Evolutionary conservation across 2,888 invertebrate genomes (phyloP), one percentile per base, ranked within the genome.

Genomic region (Bimastos eiseni): DNA sequence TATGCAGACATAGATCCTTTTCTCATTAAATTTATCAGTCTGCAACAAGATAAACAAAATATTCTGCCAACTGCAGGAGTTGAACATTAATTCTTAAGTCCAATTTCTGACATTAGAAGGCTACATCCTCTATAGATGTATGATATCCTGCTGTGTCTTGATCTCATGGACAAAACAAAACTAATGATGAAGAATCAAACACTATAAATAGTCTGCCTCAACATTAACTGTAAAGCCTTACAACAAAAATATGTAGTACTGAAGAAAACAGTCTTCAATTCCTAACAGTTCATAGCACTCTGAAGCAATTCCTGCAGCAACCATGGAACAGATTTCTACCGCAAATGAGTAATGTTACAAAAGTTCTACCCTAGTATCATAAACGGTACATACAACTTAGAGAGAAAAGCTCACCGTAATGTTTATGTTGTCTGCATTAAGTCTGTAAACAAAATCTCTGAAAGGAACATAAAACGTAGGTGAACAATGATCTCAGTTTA

Each of bases 381-480:
- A 55, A 55, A 55, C 70, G 11, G 70, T n/a, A n/a, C 8, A 11
- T 5, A n/a, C 70, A 70, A 70, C 11, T 11, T 70, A 70, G 70
- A 70, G 36, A 34, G 15, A 86, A 86, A 36, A 34, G 86, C 86
- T 86, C 33, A 86, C 86, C 86, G 86, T 86, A 11, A 24, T 86
- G 37, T 37, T 86, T 86, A 86, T 86, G 37, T 86, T 86, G 86
- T 86, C 86, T 6, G 36, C 86, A 36, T 86, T 86, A 86, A 86
- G 86, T 86, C 86, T 86, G 86, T 86, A 86, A 34, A 86, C 86
- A 86, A 86, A 86, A 86, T 86, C 86, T 86, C 86, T 86, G 86
- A 37, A 86, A 86, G 37, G 70, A 70, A 70, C 30, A n/a, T 70
- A n/a, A 70, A 30, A 70, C n/a, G 13, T 70, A n/a, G 70, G n/a